phyloP scores from a whole-genome alignment of 2,888 invertebrate genomes.

The Caenorhabditis auriculariae region DNA sequence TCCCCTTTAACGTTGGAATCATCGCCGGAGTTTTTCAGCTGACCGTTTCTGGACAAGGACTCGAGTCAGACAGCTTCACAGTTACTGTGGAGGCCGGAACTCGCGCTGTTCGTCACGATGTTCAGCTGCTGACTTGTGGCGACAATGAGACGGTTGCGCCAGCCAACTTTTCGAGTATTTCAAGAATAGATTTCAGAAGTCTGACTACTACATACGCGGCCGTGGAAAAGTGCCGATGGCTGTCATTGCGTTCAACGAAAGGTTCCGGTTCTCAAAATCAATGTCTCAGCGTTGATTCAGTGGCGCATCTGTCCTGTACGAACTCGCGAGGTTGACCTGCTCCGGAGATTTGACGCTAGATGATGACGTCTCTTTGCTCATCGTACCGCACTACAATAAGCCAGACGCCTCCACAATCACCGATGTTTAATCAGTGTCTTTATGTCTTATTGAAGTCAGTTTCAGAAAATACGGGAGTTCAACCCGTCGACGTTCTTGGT shows the following conservation, averaged over 20 bases:
- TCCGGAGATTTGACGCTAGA: slow-evolving; percentile 33
- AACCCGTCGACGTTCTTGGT: slow-evolving; percentile 26
- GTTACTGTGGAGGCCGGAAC: slow-evolving; percentile 24
- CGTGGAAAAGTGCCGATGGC: slow-evolving; percentile 27
- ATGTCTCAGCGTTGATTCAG: slow-evolving; percentile 3
- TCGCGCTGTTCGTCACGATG: slow-evolving; percentile 21
- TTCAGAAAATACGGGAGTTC: slow-evolving; percentile 24
- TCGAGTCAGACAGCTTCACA: slow-evolving; percentile 37
- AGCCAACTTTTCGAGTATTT: background rate
- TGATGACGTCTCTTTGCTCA: slow-evolving; percentile 19
- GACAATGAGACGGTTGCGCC: slow-evolving; percentile 27
- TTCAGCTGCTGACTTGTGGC: slow-evolving; percentile 32
- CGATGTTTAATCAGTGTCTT: too few species aligned
- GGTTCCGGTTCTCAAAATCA: too few species aligned
- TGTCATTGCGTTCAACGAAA: slow-evolving; percentile 25
- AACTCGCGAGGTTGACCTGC: slow-evolving; percentile 34
- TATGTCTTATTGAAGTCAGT: background rate
- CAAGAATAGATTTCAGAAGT: slow-evolving; percentile 24
- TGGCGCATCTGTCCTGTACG: slow-evolving; percentile 17
- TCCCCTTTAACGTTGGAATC: background rate
- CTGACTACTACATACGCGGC: slow-evolving; percentile 21
- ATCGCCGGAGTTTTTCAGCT: slow-evolving; percentile 25
- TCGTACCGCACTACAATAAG: slow-evolving; percentile 31
- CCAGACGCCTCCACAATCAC: too few species aligned
- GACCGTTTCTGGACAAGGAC: slow-evolving; percentile 37